Percentiles rank a stretch among this genome's conserved stretches.
Evolutionary conservation across 2,797 vertebrate species (phyloP).

Genomic region (Gambelia wislizenii): DNA sequence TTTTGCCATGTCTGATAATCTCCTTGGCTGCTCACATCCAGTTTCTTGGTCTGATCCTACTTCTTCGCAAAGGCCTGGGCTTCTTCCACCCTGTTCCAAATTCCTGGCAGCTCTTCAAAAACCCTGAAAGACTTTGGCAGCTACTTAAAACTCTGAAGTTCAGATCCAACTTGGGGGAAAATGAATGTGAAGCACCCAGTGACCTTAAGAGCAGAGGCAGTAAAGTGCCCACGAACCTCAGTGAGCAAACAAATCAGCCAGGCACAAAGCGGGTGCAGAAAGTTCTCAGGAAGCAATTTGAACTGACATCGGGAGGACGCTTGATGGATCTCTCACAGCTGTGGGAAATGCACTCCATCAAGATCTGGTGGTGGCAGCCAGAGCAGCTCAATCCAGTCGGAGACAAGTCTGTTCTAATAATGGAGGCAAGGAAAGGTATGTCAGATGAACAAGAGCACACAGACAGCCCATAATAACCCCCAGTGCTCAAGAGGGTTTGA

Average conservation of each 20-base stretch:
- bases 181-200: conserved; percentile 15
- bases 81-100: not conserved
- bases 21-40: not conserved
- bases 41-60: too few species aligned
- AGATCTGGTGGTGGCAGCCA: not conserved
- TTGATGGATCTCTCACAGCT: not conserved
- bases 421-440: not conserved
- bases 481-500: not conserved
- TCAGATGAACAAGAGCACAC: not conserved
- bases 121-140: conserved; percentile 16
- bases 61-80: not conserved
- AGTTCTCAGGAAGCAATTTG: conserved; percentile 19
- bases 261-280: not conserved
- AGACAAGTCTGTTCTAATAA: not conserved
- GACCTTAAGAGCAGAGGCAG: conserved; percentile 12
- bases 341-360: not conserved
- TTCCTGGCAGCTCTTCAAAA: not conserved
- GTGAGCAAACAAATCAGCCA: conserved; percentile 21
- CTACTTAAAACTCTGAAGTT: conserved; percentile 17
- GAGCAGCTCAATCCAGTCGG: not conserved
- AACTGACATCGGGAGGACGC: not conserved
- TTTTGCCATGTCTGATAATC: too few species aligned
- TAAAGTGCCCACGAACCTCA: not conserved
- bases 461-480: not conserved
- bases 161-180: not conserved